Conservation (phyloP, 2,888 invertebrate species). For the Formica aserva region DNA sequence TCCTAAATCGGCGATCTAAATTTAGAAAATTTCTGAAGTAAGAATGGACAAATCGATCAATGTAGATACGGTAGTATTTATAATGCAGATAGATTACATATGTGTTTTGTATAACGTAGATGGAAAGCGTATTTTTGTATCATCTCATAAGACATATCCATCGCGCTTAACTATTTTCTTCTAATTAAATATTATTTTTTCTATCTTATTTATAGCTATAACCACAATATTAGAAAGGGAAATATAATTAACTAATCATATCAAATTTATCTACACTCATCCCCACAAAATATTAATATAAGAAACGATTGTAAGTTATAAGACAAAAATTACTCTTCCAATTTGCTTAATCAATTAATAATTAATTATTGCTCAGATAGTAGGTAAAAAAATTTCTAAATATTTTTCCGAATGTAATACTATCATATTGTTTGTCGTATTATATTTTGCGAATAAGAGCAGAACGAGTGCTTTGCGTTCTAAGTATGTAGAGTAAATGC, state of each 20-base stretch:
- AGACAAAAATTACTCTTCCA: not conserved
- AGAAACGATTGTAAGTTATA: not conserved
- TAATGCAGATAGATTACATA: not conserved
- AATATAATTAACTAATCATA: not conserved
- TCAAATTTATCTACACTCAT: not conserved
- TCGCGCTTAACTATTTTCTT: not conserved
- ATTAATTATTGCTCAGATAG: not conserved
- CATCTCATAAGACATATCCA: not conserved
- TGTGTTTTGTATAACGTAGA: not conserved
- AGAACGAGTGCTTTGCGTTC: conserved; percentile 48
- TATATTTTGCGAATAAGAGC: not conserved
- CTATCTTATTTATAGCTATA: not conserved
- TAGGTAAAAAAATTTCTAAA: not conserved
- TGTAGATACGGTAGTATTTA: not conserved
- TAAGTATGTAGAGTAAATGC: conserved; percentile 50
- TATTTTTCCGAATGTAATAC: not conserved
- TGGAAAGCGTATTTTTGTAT: not conserved
- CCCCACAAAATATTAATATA: not conserved
- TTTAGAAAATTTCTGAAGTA: conserved; percentile 29
- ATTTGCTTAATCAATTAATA: not conserved
- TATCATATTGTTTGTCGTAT: not conserved
- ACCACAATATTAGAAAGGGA: not conserved
- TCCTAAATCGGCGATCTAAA: not conserved
- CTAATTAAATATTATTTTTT: not conserved
- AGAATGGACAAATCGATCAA: not conserved